Conservation (phyloP, 2,888 invertebrate species). For the Cantharis flavilabris region DNA sequence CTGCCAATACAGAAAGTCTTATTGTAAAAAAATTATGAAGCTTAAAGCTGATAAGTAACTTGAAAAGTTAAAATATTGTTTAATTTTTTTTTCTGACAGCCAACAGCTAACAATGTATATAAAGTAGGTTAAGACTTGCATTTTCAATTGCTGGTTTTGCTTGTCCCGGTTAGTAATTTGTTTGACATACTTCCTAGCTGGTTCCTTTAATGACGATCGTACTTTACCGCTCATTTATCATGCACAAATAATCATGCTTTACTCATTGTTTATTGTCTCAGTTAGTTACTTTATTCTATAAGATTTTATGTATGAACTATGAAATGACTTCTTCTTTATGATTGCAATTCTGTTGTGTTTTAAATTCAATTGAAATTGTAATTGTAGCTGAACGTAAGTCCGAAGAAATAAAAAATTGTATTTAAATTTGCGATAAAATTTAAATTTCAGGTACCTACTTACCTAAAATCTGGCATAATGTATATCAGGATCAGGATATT, state of each 20-base stretch:
- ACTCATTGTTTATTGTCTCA: conserved; percentile 21
- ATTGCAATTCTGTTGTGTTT: not conserved
- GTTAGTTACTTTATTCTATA: conserved; percentile 1
- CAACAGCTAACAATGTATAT: not conserved
- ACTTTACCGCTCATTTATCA: conserved; percentile 23
- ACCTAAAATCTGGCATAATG: too few species aligned
- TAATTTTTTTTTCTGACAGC: not conserved
- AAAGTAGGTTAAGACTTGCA: conserved; percentile 40
- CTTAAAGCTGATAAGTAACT: not conserved
- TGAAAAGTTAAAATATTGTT: not conserved
- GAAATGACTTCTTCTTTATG: not conserved
- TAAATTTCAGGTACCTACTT: too few species aligned
- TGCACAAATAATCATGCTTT: conserved; percentile 22
- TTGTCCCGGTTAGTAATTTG: conserved; percentile 36
- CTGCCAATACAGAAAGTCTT: not conserved
- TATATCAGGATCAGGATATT: not conserved
- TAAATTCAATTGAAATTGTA: not conserved
- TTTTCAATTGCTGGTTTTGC: conserved; percentile 39
- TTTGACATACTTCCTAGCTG: conserved; percentile 36
- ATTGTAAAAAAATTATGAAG: not conserved
- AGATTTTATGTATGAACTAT: not conserved
- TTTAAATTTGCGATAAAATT: not conserved
- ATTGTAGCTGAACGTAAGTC: not conserved
- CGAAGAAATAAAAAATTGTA: not conserved
- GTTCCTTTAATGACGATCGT: conserved; percentile 25